phyloP scores from a whole-genome alignment of 2,888 invertebrate species.

The Hesperia comma region DNA sequence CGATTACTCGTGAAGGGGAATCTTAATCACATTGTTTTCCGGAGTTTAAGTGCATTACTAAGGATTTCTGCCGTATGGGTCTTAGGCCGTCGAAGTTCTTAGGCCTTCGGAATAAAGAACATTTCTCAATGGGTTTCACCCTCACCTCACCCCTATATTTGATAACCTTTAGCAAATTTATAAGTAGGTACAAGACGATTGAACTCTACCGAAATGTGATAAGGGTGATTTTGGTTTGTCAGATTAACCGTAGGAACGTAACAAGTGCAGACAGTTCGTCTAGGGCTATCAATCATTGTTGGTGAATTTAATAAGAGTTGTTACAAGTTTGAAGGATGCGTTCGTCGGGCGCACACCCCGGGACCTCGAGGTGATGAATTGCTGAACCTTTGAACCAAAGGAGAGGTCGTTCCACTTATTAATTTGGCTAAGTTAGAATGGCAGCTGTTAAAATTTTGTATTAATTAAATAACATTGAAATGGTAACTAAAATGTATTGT shows the following conservation, averaged over 20 bases:
- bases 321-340: conserved; percentile 60
- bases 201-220: neutral
- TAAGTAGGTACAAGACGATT: neutral
- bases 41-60: conserved; percentile 52
- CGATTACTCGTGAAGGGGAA: conserved; percentile 53
- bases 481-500: neutral
- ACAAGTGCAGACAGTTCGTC: conserved; percentile 47
- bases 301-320: conserved; percentile 68
- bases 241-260: conserved; percentile 15
- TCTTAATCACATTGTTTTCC: conserved; percentile 55
- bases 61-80: conserved; percentile 37
- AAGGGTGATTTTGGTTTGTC: conserved; percentile 38
- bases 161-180: conserved; percentile 9
- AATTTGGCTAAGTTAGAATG: neutral
- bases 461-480: neutral
- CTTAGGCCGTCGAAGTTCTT: neutral
- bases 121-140: neutral
- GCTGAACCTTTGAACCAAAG: conserved; percentile 46
- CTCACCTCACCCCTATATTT: neutral
- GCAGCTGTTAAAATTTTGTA: neutral
- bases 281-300: conserved; percentile 69
- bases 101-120: neutral
- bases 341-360: conserved; percentile 49
- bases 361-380: conserved; percentile 30
- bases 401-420: neutral